Base-by-base conservation (phyloP, 37 sponge, comb jelly and placozoan species). In the Cladorhizidae sp. region DNA sequence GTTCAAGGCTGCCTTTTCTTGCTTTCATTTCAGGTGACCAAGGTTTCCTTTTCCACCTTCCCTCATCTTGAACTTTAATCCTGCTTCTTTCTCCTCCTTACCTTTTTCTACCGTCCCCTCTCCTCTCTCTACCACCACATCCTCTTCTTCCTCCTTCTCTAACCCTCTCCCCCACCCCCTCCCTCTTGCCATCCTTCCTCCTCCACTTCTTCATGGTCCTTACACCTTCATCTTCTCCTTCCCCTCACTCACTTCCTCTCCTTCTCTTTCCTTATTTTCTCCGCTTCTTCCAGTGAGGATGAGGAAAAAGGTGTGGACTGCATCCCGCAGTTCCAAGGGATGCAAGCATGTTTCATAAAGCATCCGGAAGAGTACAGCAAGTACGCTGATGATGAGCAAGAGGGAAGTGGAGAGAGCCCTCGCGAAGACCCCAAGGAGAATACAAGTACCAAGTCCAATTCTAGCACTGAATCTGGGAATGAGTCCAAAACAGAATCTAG, bases 241-340 rank as follows among this genome's bases (percentile, higher is more conserved):
- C n/a, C n/a, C n/a, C n/a, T n/a, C n/a, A n/a, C n/a, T n/a, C n/a
- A n/a, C n/a, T n/a, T n/a, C n/a, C 22, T 11, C 20, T 35, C 35
- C 37, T 21, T 21, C 22, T 35, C 3, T 22, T 38, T 2, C 77
- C 21, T 5, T 20, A 54, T 54, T 54, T 52, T 52, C 15, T 52
- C 54, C 29, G 18, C 18, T 9, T 26, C 73, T 12, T 75, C 21
- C 93, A 92, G 95, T 75, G 55, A 43, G 69, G 95, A 71, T 40
- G 95, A 95, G 49, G 70, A 55, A 33, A 95, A 95, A 41, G 95
- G 95, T 2, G 57, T 74, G 0, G 95, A 95, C 78, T 95, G 95
- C 71, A 85, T 95, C 32, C 76, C 82, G 0, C 74, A 88, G 76
- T 95, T 95, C 69, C 78, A 61, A 65, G 74, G 57, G 0, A 90